These are phyloP conservation scores for Diogma glabrata DNA, from an alignment of 2,888 invertebrate species.

Conservation along the genomic window DNA sequence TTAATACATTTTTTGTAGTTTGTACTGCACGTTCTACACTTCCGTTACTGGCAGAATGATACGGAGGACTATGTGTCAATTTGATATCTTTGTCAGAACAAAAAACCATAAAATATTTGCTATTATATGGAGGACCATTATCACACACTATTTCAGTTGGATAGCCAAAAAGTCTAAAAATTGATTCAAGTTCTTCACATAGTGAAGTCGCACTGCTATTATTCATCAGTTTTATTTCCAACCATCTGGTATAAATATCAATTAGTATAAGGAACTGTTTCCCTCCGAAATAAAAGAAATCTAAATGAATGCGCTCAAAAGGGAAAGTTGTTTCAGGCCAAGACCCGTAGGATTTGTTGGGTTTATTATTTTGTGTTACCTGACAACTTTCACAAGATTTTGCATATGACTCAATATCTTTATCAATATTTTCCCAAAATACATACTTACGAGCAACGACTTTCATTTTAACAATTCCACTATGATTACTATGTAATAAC, in stretches of 20 bases:
- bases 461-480: conserved; percentile 8
- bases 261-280: conserved; percentile 9
- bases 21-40: conserved; percentile 10
- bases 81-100: conserved; percentile 8
- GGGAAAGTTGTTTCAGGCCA: not conserved
- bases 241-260: conserved; percentile 13
- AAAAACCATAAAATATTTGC: conserved; percentile 1
- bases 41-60: conserved; percentile 14
- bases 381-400: not conserved
- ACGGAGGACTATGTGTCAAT: conserved; percentile 12
- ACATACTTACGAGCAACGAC: conserved; percentile 1
- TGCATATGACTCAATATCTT: conserved; percentile 6
- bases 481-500: conserved; percentile 4
- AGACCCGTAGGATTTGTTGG: not conserved
- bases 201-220: not conserved
- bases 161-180: not conserved
- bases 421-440: conserved; percentile 1
- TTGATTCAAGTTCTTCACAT: not conserved
- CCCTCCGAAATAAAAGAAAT: conserved; percentile 11
- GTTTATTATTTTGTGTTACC: not conserved
- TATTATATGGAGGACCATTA: conserved; percentile 1
- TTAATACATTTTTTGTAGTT: not conserved
- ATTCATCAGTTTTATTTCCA: conserved; percentile 12
- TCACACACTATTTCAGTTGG: not conserved
- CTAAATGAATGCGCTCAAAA: conserved; percentile 12